Evolutionary conservation across 2,888 invertebrate species (phyloP).

Genomic region (Saturnia japonica): DNA sequence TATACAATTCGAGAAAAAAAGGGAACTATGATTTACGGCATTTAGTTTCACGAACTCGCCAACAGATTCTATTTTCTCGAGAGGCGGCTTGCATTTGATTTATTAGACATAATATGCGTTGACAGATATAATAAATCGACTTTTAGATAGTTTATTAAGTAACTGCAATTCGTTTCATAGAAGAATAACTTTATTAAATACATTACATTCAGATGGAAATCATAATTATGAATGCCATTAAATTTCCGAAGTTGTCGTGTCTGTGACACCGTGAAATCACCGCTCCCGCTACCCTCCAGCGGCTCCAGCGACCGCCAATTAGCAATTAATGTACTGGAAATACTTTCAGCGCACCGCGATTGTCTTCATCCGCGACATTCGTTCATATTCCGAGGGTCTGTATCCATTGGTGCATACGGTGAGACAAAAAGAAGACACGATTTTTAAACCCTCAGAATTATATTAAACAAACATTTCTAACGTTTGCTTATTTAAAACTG

Average conservation of each 20-base stretch:
- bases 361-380: slow-evolving; percentile 29
- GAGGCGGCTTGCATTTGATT: neutral
- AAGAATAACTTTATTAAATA: neutral
- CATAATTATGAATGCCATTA: slow-evolving; percentile 33
- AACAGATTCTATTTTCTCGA: neutral
- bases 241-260: slow-evolving; percentile 21
- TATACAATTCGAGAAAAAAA: neutral
- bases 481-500: neutral
- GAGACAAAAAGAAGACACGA: neutral
- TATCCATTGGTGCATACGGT: slow-evolving; percentile 24
- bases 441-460: no score
- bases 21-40: neutral
- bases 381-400: slow-evolving; percentile 25
- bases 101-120: neutral
- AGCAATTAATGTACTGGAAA: slow-evolving; percentile 67
- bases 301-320: slow-evolving; percentile 45
- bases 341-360: slow-evolving; percentile 27
- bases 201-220: slow-evolving; percentile 17
- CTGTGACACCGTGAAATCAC: slow-evolving; percentile 36
- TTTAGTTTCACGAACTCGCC: no score
- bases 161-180: neutral
- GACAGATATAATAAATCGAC: neutral
- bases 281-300: slow-evolving; percentile 24
- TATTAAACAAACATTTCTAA: no score
- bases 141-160: neutral